Base-by-base conservation (phyloP, 2,797 vertebrate genomes). In the Hydrolagus colliei region DNA sequence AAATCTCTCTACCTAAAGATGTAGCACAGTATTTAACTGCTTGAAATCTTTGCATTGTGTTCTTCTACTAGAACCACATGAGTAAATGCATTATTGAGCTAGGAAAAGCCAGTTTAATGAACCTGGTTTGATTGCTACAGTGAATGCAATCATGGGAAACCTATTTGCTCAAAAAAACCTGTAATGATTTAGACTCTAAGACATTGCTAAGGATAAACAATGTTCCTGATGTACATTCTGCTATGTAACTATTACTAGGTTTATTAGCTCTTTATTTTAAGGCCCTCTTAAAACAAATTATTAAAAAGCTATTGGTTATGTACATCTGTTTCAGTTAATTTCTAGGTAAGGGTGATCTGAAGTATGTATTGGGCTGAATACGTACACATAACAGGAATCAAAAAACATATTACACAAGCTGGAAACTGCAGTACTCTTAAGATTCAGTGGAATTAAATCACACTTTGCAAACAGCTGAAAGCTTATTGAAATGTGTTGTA, bases 1-100 rank as follows among this genome's bases (percentile, higher is more conserved):
- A 94, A 92, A 86, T 88, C 77, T 13, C 89, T 88, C 86, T 88
- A 91, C 87, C 88, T 88, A 76, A 92, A 90, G 88, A 89, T 65
- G 9, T 92, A 92, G 86, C 27, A n/a, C 18, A 82, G 61, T 9
- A 41, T 52, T 52, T 84, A 52, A 18, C 32, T 84, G 18, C 18
- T 71, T 82, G 14, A 67, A 35, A 71, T 35, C 8, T 35, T 41
- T 84, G 63, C 61, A 79, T n/a, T 27, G 41, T 52, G 62, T 80
- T 63, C 61, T 78, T 78, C 18, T 35, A 67, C 62, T 82, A 63
- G 63, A 35, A 41, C 2, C 9, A 35, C 27, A 35, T 9, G 35
- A 82, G 62, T 65, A 35, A 52, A 84, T 71, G 41, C 65, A 4
- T 84, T 20, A 10, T n/a, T 52, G 35, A 18, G 32, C 63, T 41